Conservation (phyloP, 2,888 invertebrate genomes). For the Stenotaenia linearis region DNA sequence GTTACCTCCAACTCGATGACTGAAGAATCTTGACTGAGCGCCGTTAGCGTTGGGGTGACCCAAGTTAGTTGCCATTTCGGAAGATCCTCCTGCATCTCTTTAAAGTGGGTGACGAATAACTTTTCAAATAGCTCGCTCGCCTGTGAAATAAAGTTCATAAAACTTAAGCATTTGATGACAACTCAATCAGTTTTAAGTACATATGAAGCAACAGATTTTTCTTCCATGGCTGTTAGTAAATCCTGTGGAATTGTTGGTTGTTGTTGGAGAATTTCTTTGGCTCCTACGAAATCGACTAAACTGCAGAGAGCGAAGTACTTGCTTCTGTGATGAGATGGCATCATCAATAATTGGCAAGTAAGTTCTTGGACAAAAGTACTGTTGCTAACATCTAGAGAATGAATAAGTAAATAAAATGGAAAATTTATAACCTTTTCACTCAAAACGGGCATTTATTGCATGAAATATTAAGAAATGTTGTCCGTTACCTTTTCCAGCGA, state of each 20-base stretch:
- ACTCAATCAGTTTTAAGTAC: conserved; percentile 41
- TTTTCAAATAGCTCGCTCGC: conserved; percentile 55
- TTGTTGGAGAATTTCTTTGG: conserved; percentile 44
- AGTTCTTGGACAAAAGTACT: conserved; percentile 41
- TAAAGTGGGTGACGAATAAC: conserved; percentile 52
- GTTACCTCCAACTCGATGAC: conserved; percentile 33
- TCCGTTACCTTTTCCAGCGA: conserved; percentile 38
- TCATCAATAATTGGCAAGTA: conserved; percentile 40
- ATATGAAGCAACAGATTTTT: conserved; percentile 48
- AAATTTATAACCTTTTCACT: not conserved
- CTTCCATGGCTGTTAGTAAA: conserved; percentile 46
- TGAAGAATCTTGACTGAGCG: conserved; percentile 41
- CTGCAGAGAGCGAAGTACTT: conserved; percentile 45
- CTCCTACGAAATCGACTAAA: conserved; percentile 43
- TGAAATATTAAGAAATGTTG: no score
- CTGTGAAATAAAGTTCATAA: conserved; percentile 41
- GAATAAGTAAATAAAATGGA: not conserved
- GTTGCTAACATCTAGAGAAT: conserved; percentile 36
- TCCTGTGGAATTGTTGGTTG: conserved; percentile 46
- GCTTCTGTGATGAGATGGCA: conserved; percentile 45
- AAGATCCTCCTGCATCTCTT: conserved; percentile 41
- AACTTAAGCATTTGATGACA: not conserved
- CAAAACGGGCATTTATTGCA: no score
- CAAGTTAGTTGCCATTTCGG: conserved; percentile 41
- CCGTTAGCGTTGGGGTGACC: conserved; percentile 43